phyloP scores from a whole-genome alignment of 2,113 vertebrate genomes.

The Bos javanicus region DNA sequence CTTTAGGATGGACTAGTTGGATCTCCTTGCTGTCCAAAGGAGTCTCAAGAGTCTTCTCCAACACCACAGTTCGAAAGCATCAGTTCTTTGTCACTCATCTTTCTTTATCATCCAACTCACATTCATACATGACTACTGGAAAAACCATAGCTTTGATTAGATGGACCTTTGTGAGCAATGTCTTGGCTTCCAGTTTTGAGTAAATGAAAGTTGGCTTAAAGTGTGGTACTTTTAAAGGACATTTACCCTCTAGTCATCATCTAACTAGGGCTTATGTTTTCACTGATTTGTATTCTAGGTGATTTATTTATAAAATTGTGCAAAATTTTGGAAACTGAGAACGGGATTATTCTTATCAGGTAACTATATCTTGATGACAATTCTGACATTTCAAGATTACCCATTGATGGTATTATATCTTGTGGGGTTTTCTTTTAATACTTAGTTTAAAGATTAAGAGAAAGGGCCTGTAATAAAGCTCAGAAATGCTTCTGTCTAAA shows the following conservation, averaged over 20 bases:
- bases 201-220: neutral
- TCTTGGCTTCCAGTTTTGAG: neutral
- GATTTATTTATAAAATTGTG: conserved; percentile 18
- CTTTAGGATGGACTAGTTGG: neutral
- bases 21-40: neutral
- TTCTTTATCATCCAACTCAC: neutral
- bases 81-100: neutral
- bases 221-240: neutral
- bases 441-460: conserved; percentile 30
- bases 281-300: neutral
- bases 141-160: neutral
- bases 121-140: neutral
- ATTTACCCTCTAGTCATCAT: neutral
- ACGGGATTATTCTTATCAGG: neutral
- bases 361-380: neutral
- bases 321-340: neutral
- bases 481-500: conserved; percentile 39
- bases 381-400: conserved; percentile 19
- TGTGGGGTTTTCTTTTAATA: neutral
- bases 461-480: conserved; percentile 12
- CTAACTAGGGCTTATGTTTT: neutral
- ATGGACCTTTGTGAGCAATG: neutral
- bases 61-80: neutral
- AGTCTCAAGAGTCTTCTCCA: neutral
- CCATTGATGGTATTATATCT: neutral